Evolutionary conservation across 30 jellyfish, hydroid and myxozoan species (phyloP).

Genomic region (Haliclystus octoradiatus): DNA sequence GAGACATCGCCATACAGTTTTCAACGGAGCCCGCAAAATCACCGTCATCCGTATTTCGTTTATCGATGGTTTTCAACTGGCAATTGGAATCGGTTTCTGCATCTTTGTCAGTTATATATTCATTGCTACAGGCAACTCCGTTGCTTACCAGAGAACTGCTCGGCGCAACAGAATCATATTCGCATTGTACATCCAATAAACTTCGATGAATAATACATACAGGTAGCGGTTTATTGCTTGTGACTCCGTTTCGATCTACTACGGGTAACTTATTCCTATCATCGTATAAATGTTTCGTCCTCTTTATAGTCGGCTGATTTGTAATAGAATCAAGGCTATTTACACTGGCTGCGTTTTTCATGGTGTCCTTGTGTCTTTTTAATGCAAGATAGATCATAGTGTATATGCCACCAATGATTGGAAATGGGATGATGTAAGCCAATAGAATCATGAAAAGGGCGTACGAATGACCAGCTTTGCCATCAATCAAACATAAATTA

Average conservation of each 20-base stretch:
- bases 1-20: background rate
- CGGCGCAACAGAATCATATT: background rate
- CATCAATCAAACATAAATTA: constrained; percentile 82
- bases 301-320: background rate
- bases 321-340: background rate
- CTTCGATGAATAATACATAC: too few species aligned
- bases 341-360: constrained; percentile 6
- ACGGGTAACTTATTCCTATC: background rate
- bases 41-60: background rate
- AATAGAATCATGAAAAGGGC: constrained; percentile 30
- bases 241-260: too few species aligned
- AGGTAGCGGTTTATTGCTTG: too few species aligned
- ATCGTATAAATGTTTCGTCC: background rate
- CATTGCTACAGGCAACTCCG: background rate
- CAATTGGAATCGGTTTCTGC: background rate
- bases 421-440: constrained; percentile 66
- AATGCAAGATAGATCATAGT: constrained; percentile 43
- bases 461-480: constrained; percentile 52
- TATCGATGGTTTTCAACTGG: background rate
- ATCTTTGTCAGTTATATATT: background rate
- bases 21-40: background rate
- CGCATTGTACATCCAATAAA: too few species aligned
- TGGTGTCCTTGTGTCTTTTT: constrained; percentile 48
- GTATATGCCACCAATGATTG: constrained; percentile 39
- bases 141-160: background rate